Evolutionary conservation across 2,113 vertebrate genomes (phyloP).

Genomic region (Podarcis cretensis): DNA sequence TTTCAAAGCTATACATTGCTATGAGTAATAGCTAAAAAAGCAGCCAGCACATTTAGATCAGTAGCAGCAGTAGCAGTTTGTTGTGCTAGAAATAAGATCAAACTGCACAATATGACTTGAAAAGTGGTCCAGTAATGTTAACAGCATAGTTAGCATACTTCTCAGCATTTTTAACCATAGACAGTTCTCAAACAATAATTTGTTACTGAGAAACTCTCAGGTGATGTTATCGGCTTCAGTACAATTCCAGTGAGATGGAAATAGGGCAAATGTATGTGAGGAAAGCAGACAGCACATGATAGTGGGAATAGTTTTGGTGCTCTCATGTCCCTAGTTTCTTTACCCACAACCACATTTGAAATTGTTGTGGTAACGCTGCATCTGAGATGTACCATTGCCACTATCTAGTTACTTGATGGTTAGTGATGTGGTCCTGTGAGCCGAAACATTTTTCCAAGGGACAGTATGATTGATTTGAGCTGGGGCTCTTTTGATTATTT

Average conservation of each 20-base stretch:
- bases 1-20: neutral
- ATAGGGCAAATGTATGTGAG: neutral
- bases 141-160: neutral
- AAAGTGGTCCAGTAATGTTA: neutral
- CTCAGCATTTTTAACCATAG: neutral
- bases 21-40: neutral
- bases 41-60: too few species aligned
- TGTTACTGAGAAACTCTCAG: neutral
- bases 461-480: conserved; percentile 50
- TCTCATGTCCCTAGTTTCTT: neutral
- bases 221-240: neutral
- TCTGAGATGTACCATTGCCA: neutral
- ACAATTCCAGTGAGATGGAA: neutral
- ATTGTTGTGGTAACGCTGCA: neutral
- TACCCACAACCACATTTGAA: neutral
- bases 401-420: conserved; percentile 56
- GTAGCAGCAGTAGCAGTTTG: too few species aligned
- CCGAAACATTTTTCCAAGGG: conserved; percentile 64
- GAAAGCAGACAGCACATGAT: neutral
- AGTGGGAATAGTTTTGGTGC: neutral
- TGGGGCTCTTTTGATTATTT: conserved; percentile 67
- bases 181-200: neutral
- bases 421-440: conserved; percentile 59
- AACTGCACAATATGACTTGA: neutral
- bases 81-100: neutral